These are phyloP conservation scores for Daboia siamensis DNA, from an alignment of 2,113 vertebrate genomes.

Conservation along the genomic window DNA sequence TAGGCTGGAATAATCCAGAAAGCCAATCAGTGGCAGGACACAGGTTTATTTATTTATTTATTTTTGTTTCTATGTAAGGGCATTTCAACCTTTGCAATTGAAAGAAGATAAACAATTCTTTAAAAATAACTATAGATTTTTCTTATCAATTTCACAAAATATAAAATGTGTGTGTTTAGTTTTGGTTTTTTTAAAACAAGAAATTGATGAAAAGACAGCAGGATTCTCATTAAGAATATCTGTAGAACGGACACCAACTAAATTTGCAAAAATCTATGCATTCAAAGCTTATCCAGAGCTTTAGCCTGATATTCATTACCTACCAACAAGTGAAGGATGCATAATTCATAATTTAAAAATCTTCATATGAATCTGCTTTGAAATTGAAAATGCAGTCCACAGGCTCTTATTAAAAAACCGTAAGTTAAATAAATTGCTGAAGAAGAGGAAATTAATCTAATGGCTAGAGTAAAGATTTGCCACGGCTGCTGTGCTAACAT, in stretches of 20 bases:
- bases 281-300: constrained; percentile 40
- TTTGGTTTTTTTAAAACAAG: background rate
- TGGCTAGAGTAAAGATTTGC: constrained; percentile 72
- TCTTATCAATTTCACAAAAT: background rate
- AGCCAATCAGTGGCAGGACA: background rate
- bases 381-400: constrained; percentile 34
- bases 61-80: background rate
- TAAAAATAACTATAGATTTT: background rate
- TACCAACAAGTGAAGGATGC: constrained; percentile 43
- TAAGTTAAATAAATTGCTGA: constrained; percentile 27
- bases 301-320: constrained; percentile 31
- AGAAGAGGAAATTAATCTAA: constrained; percentile 36
- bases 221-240: background rate
- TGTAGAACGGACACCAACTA: background rate
- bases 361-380: constrained; percentile 44
- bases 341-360: constrained; percentile 29
- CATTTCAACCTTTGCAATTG: background rate
- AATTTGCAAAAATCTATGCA: background rate
- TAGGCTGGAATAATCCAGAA: background rate
- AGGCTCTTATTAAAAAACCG: constrained; percentile 40
- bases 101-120: background rate
- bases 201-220: background rate
- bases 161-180: background rate
- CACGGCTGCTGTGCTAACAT: constrained; percentile 79
- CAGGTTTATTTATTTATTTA: too few species aligned